phyloP scores from a whole-genome alignment of 2,797 vertebrate genomes.

The Podarcis lilfordi region DNA sequence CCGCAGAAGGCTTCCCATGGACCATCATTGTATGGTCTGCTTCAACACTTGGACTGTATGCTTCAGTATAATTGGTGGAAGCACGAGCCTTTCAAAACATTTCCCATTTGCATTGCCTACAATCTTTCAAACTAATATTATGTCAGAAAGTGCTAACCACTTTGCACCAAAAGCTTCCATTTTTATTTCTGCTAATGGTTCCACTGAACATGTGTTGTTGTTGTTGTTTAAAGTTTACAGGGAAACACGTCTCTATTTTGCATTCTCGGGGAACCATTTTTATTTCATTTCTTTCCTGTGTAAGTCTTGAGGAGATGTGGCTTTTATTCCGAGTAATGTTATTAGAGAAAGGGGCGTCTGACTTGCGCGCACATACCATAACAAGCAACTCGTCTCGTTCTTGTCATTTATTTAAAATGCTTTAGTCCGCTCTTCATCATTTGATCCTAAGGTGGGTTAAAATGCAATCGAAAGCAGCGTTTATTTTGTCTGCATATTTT shows the following conservation, averaged over 20 bases:
- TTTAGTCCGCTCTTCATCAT: too few species aligned
- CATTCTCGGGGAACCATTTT: background rate
- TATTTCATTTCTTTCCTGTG: background rate
- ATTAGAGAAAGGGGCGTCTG: background rate
- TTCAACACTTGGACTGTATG: background rate
- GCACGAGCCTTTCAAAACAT: background rate
- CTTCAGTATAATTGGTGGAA: background rate
- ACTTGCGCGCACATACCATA: too few species aligned
- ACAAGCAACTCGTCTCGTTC: too few species aligned
- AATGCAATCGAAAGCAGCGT: too few species aligned
- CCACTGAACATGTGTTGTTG: background rate
- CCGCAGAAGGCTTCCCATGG: background rate
- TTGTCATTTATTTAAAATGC: too few species aligned
- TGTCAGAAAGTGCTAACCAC: background rate
- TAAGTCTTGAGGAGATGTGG: background rate
- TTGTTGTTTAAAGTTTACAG: background rate
- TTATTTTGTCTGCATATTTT: background rate
- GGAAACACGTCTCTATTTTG: background rate
- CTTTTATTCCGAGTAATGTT: background rate
- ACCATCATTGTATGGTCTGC: background rate
- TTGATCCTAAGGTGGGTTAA: too few species aligned
- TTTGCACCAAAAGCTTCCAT: background rate
- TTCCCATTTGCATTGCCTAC: background rate
- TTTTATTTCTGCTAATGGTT: background rate
- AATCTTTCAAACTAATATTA: background rate